Evolutionary conservation across 2,797 vertebrate genomes (phyloP).

Genomic region (Vultur gryphus): DNA sequence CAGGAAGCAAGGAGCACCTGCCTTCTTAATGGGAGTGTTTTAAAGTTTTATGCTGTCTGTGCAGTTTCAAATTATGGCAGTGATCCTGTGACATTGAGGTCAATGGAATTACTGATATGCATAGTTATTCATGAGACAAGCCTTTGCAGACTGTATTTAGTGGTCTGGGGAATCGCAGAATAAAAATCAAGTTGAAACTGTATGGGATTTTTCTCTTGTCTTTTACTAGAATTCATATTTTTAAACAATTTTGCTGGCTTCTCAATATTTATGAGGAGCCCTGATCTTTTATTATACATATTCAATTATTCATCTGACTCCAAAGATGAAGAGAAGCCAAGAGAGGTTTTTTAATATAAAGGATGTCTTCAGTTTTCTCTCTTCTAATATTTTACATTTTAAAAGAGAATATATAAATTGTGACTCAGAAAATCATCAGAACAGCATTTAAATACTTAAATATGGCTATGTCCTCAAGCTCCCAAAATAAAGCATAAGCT

Average conservation of each 20-base stretch:
- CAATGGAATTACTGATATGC: not conserved
- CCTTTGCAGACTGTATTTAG: not conserved
- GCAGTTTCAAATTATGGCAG: not conserved
- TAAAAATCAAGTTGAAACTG: not conserved
- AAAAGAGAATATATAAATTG: not conserved
- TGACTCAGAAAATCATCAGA: not conserved
- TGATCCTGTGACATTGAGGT: not conserved
- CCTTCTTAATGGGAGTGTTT: slow-evolving; percentile 9
- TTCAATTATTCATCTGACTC: not conserved
- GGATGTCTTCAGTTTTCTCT: not conserved
- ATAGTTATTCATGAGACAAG: not conserved
- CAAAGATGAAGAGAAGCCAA: not conserved
- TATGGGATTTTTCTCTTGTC: not conserved
- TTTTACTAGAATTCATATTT: not conserved
- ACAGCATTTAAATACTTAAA: not conserved
- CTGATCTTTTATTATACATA: not conserved
- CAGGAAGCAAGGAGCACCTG: not conserved
- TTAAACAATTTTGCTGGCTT: not conserved
- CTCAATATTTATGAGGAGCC: not conserved
- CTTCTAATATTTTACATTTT: not conserved
- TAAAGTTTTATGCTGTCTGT: not conserved
- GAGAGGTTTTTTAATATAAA: not conserved
- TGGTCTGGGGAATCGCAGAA: not conserved
- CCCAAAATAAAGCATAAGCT: not conserved
- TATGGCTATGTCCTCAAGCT: not conserved